Conservation (phyloP, 1,140 invertebrate genomes). For the Euborellia annulipes region DNA sequence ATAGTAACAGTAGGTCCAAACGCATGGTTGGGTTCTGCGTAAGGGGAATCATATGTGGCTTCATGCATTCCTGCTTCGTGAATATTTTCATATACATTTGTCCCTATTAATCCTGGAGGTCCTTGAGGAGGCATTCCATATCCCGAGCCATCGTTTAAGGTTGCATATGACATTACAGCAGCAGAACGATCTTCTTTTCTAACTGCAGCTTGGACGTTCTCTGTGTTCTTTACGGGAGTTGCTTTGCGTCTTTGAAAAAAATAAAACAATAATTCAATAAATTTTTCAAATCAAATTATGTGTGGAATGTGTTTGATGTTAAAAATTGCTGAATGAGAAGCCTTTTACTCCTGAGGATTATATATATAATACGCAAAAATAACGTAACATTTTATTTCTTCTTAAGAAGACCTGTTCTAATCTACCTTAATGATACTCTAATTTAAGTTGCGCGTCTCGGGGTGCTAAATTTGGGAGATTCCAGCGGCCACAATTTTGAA, state of each 20-base stretch:
- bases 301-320: too few species aligned
- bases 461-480: too few species aligned
- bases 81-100: constrained; percentile 55
- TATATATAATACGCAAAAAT: too few species aligned
- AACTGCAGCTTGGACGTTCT: constrained; percentile 69
- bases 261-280: too few species aligned
- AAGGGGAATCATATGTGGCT: constrained; percentile 37
- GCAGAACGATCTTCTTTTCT: constrained; percentile 70
- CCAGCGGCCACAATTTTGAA: too few species aligned
- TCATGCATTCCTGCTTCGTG: constrained; percentile 44
- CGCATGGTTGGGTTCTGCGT: constrained; percentile 33
- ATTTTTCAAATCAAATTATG: too few species aligned
- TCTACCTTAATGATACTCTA: too few species aligned
- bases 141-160: constrained; percentile 48
- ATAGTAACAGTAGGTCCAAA: constrained; percentile 50
- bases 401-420: too few species aligned
- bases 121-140: constrained; percentile 22
- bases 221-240: constrained; percentile 70
- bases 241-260: constrained; percentile 48
- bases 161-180: constrained; percentile 72
- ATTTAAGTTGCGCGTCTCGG: too few species aligned
- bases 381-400: too few species aligned
- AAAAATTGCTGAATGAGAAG: too few species aligned
- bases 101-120: constrained; percentile 13
- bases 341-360: too few species aligned